A percentile compares a stretch with the other conserved stretches of the same genome.
Evolutionary conservation across 2,113 vertebrate genomes (phyloP).

Genomic region (Perccottus glenii): DNA sequence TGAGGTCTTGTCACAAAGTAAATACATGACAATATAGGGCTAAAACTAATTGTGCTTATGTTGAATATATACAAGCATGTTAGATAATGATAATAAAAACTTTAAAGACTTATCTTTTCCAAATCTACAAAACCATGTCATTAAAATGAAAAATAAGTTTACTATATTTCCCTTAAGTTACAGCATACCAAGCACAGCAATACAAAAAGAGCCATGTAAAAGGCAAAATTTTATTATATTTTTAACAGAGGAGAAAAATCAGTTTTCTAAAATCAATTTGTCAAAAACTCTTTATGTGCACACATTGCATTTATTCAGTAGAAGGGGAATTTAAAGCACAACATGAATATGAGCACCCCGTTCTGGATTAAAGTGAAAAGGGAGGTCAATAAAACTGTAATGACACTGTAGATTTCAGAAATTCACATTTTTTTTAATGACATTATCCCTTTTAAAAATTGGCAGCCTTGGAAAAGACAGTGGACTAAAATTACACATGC

Average conservation of each 20-base stretch:
- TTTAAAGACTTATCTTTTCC: too few species aligned
- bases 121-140: too few species aligned
- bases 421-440: conserved; percentile 73
- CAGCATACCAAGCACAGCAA: background rate
- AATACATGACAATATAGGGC: too few species aligned
- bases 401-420: conserved; percentile 48
- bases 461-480: conserved; percentile 63
- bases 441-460: conserved; percentile 70
- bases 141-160: too few species aligned
- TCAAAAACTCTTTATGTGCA: conserved; percentile 74
- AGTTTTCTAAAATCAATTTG: conserved; percentile 69
- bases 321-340: conserved; percentile 59
- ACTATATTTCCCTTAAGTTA: background rate
- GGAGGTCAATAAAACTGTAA: conserved; percentile 45
- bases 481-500: conserved; percentile 61
- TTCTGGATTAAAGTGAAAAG: conserved; percentile 38
- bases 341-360: conserved; percentile 29
- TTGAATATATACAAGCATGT: too few species aligned
- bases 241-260: conserved; percentile 69
- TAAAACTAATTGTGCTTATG: too few species aligned
- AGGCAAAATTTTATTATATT: conserved; percentile 78
- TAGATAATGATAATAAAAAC: too few species aligned
- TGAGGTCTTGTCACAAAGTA: too few species aligned
- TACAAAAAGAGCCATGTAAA: conserved; percentile 56
- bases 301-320: conserved; percentile 75